Base-by-base conservation (phyloP, 2,797 vertebrate genomes). In the Protonibea diacanthus region DNA sequence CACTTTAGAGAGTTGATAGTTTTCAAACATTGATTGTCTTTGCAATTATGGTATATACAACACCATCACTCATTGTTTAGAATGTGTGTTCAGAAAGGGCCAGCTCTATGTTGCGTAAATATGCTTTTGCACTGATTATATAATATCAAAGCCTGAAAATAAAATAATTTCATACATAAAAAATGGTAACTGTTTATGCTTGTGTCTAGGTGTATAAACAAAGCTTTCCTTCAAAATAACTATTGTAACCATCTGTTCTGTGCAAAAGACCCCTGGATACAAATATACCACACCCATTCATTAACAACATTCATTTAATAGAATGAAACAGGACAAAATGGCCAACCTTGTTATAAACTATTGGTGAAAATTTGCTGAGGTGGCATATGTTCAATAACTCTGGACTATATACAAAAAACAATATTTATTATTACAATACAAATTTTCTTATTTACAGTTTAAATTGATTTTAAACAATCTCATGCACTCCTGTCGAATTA, bases 391-490 rank as follows among this genome's bases (percentile, higher is more conserved):
- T 93, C 88, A 90, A 93, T 95, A 95, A 91, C 94, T 94, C 89
- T 94, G 87, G 87, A 90, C 92, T 96, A 96, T 96, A 83, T 96
- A 96, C 95, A 96, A 93, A 92, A 86, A 92, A 79, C 83, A 90
- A 93, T 84, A 93, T 90, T 91, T 92, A 95, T 91, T 93, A 94
- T 90, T 92, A 95, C 90, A 94, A 94, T 93, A 95, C 92, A 94
- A 92, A 90, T 93, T 89, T 91, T 95, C 93, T 94, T 96, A 96
- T 96, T 95, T 96, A 96, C 95, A 96, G 63, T 94, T 92, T 87
- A 70, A 93, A 90, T 75, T 82, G 80, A 91, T 90, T 93, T 91
- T 90, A 86, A 93, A 93, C 91, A 93, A 84, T 90, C 87, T 91
- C 83, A 91, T 93, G 84, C 79, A 89, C 86, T 87, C 65, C 65